phyloP scores from a whole-genome alignment of 2,888 invertebrate genomes.

The Tenthredo livida region DNA sequence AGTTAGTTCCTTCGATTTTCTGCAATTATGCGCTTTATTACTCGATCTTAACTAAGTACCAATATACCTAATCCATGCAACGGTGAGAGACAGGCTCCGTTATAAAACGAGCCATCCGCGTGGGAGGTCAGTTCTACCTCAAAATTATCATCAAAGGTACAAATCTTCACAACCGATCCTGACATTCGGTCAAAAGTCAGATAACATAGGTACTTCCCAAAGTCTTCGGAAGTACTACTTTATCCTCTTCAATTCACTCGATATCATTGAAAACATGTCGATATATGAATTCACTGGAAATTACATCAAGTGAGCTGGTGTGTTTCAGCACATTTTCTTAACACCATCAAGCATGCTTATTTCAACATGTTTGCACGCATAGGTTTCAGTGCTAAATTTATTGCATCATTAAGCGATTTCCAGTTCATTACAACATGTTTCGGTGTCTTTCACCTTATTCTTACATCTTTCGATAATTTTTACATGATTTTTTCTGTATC shows the following conservation, averaged over 20 bases:
- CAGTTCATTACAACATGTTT: background rate
- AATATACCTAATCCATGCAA: slow-evolving; percentile 3
- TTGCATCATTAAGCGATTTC: background rate
- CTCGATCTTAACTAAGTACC: background rate
- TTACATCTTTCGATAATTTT: background rate
- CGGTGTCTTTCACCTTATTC: background rate
- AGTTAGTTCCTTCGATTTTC: background rate
- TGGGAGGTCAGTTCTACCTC: background rate
- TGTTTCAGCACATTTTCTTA: background rate
- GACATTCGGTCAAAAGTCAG: background rate
- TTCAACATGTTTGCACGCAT: background rate
- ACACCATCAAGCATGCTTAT: background rate
- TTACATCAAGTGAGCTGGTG: background rate
- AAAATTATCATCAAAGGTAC: background rate
- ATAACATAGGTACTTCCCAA: too few relatives aligned
- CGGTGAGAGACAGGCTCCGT: background rate
- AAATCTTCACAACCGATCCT: background rate
- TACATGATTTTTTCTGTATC: background rate
- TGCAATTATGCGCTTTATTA: slow-evolving; percentile 3
- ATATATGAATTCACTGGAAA: background rate
- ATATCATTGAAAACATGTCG: background rate
- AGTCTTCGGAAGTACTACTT: too few relatives aligned
- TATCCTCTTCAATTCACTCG: background rate
- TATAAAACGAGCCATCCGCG: background rate
- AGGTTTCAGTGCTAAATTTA: background rate